These are phyloP conservation scores for Gadopsis bispinosus DNA, from an alignment of 2,797 vertebrate species.

Conservation along the genomic window DNA sequence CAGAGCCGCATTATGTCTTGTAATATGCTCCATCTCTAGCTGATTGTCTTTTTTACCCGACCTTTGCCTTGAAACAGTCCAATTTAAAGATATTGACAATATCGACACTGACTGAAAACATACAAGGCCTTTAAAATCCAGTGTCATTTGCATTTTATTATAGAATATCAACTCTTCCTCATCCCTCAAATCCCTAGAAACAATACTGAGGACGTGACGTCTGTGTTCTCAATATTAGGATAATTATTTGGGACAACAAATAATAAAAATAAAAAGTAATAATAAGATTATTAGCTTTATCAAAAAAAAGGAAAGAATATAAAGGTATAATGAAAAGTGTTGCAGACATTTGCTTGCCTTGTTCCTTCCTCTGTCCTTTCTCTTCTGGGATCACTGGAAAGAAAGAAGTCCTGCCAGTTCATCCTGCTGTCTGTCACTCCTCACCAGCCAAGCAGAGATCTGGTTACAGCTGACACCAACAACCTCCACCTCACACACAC, in stretches of 20 bases:
- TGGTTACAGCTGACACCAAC: slow-evolving; percentile 62
- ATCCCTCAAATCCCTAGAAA: neutral
- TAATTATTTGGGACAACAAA: neutral
- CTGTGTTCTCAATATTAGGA: neutral
- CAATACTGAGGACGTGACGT: too few relatives aligned
- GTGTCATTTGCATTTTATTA: neutral
- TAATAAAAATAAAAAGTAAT: neutral
- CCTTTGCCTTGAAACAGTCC: neutral
- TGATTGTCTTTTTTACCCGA: neutral
- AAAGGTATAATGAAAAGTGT: neutral
- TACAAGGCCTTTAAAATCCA: neutral
- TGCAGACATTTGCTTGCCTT: neutral
- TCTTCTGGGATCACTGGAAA: slow-evolving; percentile 45
- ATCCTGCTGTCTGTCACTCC: slow-evolving; percentile 69
- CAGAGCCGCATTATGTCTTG: slow-evolving; percentile 45
- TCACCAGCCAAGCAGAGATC: slow-evolving; percentile 68
- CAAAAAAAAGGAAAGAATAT: neutral
- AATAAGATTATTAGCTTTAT: neutral
- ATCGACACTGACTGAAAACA: neutral
- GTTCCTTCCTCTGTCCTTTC: slow-evolving; percentile 8
- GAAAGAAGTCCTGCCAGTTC: slow-evolving; percentile 21
- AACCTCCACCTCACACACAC: slow-evolving; percentile 34
- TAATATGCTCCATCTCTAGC: slow-evolving; percentile 59
- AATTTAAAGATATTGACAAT: neutral
- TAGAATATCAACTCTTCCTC: neutral